Base-by-base conservation (phyloP, 2,113 vertebrate genomes). In the Clarias gariepinus region DNA sequence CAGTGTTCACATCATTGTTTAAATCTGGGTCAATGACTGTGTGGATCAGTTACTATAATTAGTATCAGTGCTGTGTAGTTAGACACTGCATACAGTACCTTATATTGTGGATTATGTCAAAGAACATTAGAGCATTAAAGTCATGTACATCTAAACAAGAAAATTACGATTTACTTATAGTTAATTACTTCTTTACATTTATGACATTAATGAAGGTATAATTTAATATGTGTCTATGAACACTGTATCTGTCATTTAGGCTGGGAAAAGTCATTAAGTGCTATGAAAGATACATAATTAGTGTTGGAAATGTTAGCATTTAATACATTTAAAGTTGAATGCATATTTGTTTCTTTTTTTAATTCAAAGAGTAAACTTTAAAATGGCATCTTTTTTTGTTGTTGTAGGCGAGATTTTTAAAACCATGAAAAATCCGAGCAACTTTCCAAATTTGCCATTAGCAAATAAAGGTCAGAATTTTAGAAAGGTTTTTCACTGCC, bases 391-490 rank as follows among this genome's bases (percentile, higher is more conserved):
- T 73, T 73, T 76, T 15, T 76, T 11, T 47, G 47, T 7, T 8
- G 36, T 76, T 1, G 9, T 36, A 19, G 69, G 21, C 4, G 69
- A 73, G 69, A 78, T 78, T 55, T 28, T 28, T 78, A 55, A 57
- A 78, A 28, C 47, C 8, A 19, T 30, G 3, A 79, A 28, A 30
- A 30, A 57, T 57, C 76, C 8, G 15, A 19, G n/a, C 52, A 78
- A 30, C 8, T 33, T 25, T 61, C 57, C 25, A 33, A 41, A 81
- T 81, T 60, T 3, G 21, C 4, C 23, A 1, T 80, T 47, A 47
- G 47, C 47, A 36, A 60, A 80, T 36, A 81, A 81, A 81, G 78
- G 78, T 81, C 30, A 81, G 30, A 61, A 81, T 81, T 41, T 81
- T 58, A 41, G 30, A 81, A 36, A 25, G 47, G 12, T 81, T 81